Conservation (phyloP, 92 coral and sea anemone species). For the Metridium senile region DNA sequence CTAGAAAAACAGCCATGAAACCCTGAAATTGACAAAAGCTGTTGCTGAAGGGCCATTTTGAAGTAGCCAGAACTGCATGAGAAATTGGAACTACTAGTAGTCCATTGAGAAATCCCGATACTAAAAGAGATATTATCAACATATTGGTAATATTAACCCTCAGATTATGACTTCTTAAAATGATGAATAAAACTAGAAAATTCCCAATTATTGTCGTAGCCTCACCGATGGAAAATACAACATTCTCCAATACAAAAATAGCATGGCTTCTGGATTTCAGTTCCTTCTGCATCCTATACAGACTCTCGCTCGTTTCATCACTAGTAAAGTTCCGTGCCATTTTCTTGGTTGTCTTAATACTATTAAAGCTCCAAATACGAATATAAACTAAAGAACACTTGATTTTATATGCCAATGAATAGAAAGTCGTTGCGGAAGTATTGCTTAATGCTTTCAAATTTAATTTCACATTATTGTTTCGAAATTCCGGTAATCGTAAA, state of each 20-base stretch:
- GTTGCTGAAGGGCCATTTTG: slow-evolving; percentile 47
- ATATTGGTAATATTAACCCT: slow-evolving; percentile 22
- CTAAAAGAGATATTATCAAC: slow-evolving; percentile 48
- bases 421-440: too few species aligned
- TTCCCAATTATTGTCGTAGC: slow-evolving; percentile 27
- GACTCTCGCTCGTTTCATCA: not conserved
- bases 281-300: not conserved
- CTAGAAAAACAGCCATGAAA: slow-evolving; percentile 21
- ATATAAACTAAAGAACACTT: too few species aligned
- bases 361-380: too few species aligned
- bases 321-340: too few species aligned
- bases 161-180: slow-evolving; percentile 20
- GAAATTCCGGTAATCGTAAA: too few species aligned
- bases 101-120: slow-evolving; percentile 41
- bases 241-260: not conserved
- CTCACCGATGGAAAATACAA: not conserved
- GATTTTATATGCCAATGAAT: too few species aligned
- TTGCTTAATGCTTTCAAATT: too few species aligned
- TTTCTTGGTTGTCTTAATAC: too few species aligned
- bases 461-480: too few species aligned
- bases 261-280: not conserved
- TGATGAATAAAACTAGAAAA: slow-evolving; percentile 19
- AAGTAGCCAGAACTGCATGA: slow-evolving; percentile 8
- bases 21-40: slow-evolving; percentile 46
- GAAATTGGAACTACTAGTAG: slow-evolving; percentile 19